A percentile compares a stretch with the other conserved stretches of the same genome.
phyloP scores from a whole-genome alignment of 2,113 vertebrate genomes.

The Agelaius tricolor region DNA sequence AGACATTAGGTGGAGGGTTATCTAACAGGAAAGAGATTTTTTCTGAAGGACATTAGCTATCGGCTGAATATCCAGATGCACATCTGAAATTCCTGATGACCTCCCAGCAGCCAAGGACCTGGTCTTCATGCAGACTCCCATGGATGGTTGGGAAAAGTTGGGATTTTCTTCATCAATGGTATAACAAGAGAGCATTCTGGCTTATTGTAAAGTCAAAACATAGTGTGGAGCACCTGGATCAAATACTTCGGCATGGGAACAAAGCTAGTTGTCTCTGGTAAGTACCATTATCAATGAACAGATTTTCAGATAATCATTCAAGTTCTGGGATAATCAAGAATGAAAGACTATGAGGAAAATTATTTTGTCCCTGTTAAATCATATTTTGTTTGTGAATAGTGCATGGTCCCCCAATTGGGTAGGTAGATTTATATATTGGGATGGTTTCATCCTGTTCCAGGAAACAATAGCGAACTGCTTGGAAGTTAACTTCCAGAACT shows the following conservation, averaged over 20 bases:
- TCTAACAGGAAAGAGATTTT: background rate
- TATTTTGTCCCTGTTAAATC: background rate
- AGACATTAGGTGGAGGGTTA: rapidly evolving
- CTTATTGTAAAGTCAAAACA: conserved; percentile 33
- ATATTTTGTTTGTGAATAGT: background rate
- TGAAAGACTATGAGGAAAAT: background rate
- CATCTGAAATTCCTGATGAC: background rate
- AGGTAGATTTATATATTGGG: background rate
- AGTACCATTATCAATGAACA: background rate
- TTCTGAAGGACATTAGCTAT: background rate
- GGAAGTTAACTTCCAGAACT: background rate
- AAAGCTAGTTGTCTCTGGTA: conserved; percentile 32
- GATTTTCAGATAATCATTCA: background rate
- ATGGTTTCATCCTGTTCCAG: background rate
- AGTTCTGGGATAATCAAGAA: background rate
- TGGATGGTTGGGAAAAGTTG: background rate
- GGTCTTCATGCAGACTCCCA: background rate
- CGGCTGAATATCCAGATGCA: background rate
- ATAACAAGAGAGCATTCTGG: background rate
- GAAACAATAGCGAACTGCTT: background rate
- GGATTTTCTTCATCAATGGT: background rate
- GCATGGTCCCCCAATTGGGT: background rate
- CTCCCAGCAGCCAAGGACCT: background rate
- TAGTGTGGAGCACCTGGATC: background rate
- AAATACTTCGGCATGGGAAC: conserved; percentile 28